Evolutionary conservation across 2,113 vertebrate species (phyloP).

Genomic region (Pantherophis guttatus): DNA sequence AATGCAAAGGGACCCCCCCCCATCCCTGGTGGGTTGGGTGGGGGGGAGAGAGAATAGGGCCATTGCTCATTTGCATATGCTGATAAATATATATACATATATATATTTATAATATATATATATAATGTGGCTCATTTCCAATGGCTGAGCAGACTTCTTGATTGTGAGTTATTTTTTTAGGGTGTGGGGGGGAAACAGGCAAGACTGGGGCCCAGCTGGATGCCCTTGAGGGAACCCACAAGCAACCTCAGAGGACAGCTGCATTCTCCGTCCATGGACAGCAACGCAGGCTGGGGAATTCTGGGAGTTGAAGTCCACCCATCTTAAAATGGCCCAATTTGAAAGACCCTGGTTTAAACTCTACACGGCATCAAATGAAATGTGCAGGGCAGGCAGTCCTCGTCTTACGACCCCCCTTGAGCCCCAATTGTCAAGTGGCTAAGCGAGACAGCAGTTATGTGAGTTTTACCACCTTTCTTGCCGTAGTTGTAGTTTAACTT

Average conservation of each 20-base stretch:
- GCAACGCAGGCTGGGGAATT: not conserved
- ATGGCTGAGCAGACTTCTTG: too few species aligned
- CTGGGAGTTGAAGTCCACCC: not conserved
- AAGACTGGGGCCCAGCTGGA: not conserved
- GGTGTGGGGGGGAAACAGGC: not conserved
- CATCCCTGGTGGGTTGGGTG: not conserved
- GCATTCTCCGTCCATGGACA: not conserved
- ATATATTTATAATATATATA: not conserved
- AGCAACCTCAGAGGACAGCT: not conserved
- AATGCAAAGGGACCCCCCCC: not conserved
- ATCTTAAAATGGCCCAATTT: not conserved
- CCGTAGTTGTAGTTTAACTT: not conserved
- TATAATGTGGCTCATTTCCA: not conserved
- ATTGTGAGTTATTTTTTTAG: not conserved
- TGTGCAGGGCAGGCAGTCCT: not conserved
- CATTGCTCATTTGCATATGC: conserved; percentile 9
- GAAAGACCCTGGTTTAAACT: not conserved
- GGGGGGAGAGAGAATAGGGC: not conserved
- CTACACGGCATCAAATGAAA: not conserved
- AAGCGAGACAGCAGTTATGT: too few species aligned
- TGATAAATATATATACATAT: not conserved
- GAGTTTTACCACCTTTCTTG: not conserved
- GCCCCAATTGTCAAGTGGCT: too few species aligned
- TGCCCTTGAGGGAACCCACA: not conserved
- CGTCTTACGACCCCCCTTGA: not conserved